Base-by-base conservation (phyloP, 2,888 invertebrate genomes). In the Neoascia interrupta region DNA sequence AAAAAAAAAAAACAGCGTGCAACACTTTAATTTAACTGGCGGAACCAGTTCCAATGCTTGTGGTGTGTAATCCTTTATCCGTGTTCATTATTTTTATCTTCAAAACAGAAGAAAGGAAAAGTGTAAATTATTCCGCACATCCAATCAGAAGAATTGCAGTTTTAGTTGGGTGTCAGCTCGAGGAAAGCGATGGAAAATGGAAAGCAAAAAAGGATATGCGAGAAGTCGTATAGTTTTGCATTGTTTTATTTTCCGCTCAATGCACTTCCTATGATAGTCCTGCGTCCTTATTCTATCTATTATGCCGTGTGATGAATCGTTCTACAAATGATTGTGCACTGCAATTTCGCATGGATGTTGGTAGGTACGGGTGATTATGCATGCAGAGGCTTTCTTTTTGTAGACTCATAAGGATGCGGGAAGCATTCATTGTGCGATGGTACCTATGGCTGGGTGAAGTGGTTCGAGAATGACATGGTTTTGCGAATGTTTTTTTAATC, bases 121-220 rank as follows among this genome's bases (percentile, higher is more conserved):
- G 79, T 79, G 79, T 79, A 79, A 79, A 79, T 79, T 79, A 79
- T 79, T 79, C 79, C 69, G 80, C 68, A 80, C 74, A 80, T 80
- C 80, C 85, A 87, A 86, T 87, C 86, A 86, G 84, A 86, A 85
- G 86, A 85, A 85, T 87, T 86, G 86, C 86, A 87, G 86, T 87
- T 86, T 86, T 86, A 85, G 66, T 73, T 66, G 79, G 72, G n/a
- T n/a, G n/a, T n/a, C n/a, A n/a, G n/a, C n/a, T n/a, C 39, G 73
- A 13, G 53, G 13, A 6, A 19, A 11, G 21, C 5, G 31, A 16
- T 8, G 13, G 34, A n/a, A 43, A 3, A 11, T 18, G 28, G 28
- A 47, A 69, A 56, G 54, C 56, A 75, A 66, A 72, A 61, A 43
- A 61, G 66, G 66, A 79, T 68, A 45, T 61, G 61, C 61, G 61